These are phyloP conservation scores for Atrina japonica DNA, from an alignment of 2,888 invertebrate genomes.

Conservation along the genomic window DNA sequence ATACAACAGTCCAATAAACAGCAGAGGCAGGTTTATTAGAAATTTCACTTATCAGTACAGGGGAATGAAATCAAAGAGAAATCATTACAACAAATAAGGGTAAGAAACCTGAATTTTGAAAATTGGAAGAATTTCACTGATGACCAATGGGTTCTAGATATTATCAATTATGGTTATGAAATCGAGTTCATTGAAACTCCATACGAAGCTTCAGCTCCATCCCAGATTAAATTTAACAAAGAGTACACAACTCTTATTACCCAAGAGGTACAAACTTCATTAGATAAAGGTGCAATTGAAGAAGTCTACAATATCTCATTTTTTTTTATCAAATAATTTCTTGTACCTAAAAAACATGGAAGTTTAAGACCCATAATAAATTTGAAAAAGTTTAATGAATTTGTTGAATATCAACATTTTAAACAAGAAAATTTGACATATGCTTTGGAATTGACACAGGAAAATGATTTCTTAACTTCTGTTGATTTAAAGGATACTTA, in stretches of 20 bases:
- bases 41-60: no score
- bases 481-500: slow-evolving; percentile 36
- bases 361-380: slow-evolving; percentile 27
- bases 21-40: neutral
- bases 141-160: slow-evolving; percentile 29
- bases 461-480: slow-evolving; percentile 37
- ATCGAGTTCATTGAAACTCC: slow-evolving; percentile 28
- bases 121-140: slow-evolving; percentile 18
- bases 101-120: neutral
- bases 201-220: neutral
- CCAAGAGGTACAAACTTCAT: slow-evolving; percentile 8
- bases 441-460: slow-evolving; percentile 31
- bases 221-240: slow-evolving; percentile 25
- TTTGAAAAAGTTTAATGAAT: slow-evolving; percentile 30
- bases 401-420: slow-evolving; percentile 32
- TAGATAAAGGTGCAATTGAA: slow-evolving; percentile 13
- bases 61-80: no score
- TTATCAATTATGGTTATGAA: slow-evolving; percentile 18
- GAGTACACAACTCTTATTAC: neutral
- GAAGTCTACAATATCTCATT: neutral
- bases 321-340: slow-evolving; percentile 30
- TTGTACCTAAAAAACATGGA: slow-evolving; percentile 32
- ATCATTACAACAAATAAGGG: neutral
- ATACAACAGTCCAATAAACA: neutral
- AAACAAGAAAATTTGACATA: slow-evolving; percentile 33